Evolutionary conservation across 1,140 invertebrate genomes (phyloP), one percentile per base, ranked within the genome.

Genomic region (Aporrectodea caliginosa): DNA sequence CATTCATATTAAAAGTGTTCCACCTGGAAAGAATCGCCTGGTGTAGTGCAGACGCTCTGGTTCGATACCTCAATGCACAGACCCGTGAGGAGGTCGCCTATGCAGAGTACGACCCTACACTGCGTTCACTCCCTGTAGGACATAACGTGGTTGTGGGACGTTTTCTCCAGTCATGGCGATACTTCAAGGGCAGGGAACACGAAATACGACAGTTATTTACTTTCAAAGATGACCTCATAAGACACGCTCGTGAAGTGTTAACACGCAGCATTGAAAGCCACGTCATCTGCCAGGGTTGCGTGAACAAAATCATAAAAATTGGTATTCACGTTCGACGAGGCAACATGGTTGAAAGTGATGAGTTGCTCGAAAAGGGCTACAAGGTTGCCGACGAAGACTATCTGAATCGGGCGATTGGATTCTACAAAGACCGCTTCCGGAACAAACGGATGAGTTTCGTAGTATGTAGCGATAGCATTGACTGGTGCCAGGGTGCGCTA

Each of bases 141-240:
- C 58, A 29, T n/a, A 22, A 78, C 68, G 31, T 71, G 27, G 31
- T 78, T 29, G 33, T 78, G 12, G 76, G 31, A 2, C 29, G 43
- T 30, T 78, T 78, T 34, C 69, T 78, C 43, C 76, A 78, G 43
- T 78, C 76, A 27, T 78, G 76, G 76, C 72, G 69, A 70, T 78
- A 78, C n/a, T 78, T 78, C 69, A 31, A 34, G 16, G n/a, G 32
- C 16, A 27, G 22, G 30, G 31, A 78, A 30, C 1, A 16, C 22
- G 27, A 31, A 69, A 78, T 78, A 2, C 35, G 69, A 16, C 14
- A 31, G 2, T 1, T 70, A 27, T 78, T 78, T 71, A 70, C 72
- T 58, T 72, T 78, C 22, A 33, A 30, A 30, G 68, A 69, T 16
- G 2, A 70, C 30, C 16, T 78, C 29, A 16, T 27, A 1, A 31